Evolutionary conservation across 2,888 invertebrate species (phyloP).

Genomic region (Timema podura): DNA sequence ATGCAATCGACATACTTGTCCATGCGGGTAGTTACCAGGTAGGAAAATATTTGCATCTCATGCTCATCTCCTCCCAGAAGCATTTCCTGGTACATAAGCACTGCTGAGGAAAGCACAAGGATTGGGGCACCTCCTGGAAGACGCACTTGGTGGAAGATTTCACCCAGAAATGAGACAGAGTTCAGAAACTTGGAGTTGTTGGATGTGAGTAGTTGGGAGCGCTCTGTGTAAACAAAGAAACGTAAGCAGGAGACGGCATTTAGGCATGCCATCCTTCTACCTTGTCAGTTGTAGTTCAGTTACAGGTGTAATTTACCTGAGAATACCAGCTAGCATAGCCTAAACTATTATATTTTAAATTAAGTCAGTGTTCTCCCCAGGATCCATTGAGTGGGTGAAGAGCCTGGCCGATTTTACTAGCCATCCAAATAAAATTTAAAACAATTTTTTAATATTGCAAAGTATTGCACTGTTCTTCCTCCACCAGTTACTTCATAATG

Average conservation of each 20-base stretch:
- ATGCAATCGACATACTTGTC: not conserved
- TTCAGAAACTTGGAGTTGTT: conserved; percentile 24
- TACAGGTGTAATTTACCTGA: too few relatives aligned
- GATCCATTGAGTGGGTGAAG: too few relatives aligned
- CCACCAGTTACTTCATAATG: too few relatives aligned
- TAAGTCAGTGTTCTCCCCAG: too few relatives aligned
- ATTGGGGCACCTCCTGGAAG: conserved; percentile 26
- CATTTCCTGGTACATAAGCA: conserved; percentile 25
- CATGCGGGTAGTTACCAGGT: too few relatives aligned
- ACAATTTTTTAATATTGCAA: too few relatives aligned
- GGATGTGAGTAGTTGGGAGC: conserved; percentile 19
- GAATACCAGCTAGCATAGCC: too few relatives aligned
- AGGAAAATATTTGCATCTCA: conserved; percentile 23
- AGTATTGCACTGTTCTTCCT: too few relatives aligned
- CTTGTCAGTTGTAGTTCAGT: too few relatives aligned
- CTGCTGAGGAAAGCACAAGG: conserved; percentile 21
- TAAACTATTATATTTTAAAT: not conserved
- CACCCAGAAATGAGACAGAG: conserved; percentile 27
- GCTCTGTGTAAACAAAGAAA: not conserved
- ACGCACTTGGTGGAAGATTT: conserved; percentile 26
- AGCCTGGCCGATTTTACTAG: too few relatives aligned
- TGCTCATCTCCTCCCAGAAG: conserved; percentile 22
- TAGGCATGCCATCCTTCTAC: not conserved
- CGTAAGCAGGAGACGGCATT: not conserved
- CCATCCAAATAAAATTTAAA: too few relatives aligned